Conservation (phyloP, 2,888 invertebrate genomes). For the Agrotis ipsilon region DNA sequence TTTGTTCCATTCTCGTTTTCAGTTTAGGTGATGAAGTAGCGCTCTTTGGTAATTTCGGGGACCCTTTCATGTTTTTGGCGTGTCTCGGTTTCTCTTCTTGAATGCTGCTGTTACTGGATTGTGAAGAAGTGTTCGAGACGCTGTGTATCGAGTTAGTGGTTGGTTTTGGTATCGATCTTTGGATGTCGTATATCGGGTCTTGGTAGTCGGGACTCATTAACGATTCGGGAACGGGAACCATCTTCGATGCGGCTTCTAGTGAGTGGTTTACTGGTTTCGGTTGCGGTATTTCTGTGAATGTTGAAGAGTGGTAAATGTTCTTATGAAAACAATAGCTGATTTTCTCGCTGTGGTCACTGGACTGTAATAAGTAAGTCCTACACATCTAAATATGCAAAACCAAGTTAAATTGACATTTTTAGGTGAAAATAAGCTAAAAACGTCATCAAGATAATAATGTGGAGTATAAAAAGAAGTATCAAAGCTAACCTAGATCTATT, state of each 20-base stretch:
- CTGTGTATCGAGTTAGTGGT: constrained; percentile 73
- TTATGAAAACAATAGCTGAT: too few relatives aligned
- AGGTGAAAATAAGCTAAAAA: too few relatives aligned
- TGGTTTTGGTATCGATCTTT: constrained; percentile 80
- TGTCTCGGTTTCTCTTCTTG: constrained; percentile 79
- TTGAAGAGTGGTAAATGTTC: not conserved
- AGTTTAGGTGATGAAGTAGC: constrained; percentile 88
- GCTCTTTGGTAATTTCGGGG: constrained; percentile 87
- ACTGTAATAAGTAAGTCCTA: too few relatives aligned
- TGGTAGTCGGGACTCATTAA: constrained; percentile 96
- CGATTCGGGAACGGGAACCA: constrained; percentile 97
- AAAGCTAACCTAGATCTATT: not conserved
- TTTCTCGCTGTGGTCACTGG: too few relatives aligned
- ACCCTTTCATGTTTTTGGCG: constrained; percentile 79
- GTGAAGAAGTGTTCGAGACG: constrained; percentile 74
- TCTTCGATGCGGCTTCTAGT: constrained; percentile 95
- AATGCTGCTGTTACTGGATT: constrained; percentile 83
- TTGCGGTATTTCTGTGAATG: constrained; percentile 62
- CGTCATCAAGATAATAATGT: too few relatives aligned
- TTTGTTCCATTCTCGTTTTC: constrained; percentile 83
- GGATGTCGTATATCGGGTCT: constrained; percentile 88
- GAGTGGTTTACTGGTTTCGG: constrained; percentile 89
- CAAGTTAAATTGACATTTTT: too few relatives aligned
- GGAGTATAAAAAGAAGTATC: too few relatives aligned
- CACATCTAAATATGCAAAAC: too few relatives aligned